Evolutionary conservation across 1,140 invertebrate species (phyloP).

Genomic region (Pseudomyrmex gracilis): DNA sequence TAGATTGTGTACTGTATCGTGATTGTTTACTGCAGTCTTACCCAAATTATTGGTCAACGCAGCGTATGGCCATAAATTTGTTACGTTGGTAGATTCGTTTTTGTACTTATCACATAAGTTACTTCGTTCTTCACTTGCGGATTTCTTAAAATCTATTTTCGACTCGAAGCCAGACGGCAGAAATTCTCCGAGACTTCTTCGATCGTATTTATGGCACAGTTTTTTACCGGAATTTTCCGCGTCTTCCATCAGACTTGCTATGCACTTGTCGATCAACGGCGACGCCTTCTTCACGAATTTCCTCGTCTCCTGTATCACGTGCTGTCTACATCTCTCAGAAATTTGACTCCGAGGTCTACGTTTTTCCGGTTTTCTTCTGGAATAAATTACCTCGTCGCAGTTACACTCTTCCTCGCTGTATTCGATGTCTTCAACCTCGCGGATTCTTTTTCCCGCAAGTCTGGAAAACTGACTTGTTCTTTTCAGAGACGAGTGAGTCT

Average conservation of each 20-base stretch:
- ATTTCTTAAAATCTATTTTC: neutral
- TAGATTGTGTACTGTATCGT: neutral
- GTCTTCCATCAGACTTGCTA: slow-evolving; percentile 56
- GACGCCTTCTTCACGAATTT: slow-evolving; percentile 54
- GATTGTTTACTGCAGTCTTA: neutral
- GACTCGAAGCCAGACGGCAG: neutral
- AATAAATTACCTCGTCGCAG: slow-evolving; percentile 27
- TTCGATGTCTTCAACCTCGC: slow-evolving; percentile 20
- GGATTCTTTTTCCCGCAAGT: slow-evolving; percentile 48
- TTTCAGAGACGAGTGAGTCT: slow-evolving; percentile 20
- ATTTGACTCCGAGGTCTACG: neutral
- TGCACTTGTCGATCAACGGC: slow-evolving; percentile 62
- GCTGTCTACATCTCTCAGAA: slow-evolving; percentile 49
- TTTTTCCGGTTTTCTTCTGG: neutral
- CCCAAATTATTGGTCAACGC: neutral
- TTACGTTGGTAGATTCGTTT: neutral
- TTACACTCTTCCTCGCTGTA: too few relatives aligned
- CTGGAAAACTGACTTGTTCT: slow-evolving; percentile 2
- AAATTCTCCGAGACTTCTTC: slow-evolving; percentile 6
- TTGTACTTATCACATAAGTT: neutral
- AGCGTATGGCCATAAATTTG: neutral
- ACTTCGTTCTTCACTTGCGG: neutral
- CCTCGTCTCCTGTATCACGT: slow-evolving; percentile 52
- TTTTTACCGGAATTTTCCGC: neutral
- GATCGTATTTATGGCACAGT: neutral